Base-by-base conservation (phyloP, 2,113 vertebrate species). In the Meleagris gallopavo region DNA sequence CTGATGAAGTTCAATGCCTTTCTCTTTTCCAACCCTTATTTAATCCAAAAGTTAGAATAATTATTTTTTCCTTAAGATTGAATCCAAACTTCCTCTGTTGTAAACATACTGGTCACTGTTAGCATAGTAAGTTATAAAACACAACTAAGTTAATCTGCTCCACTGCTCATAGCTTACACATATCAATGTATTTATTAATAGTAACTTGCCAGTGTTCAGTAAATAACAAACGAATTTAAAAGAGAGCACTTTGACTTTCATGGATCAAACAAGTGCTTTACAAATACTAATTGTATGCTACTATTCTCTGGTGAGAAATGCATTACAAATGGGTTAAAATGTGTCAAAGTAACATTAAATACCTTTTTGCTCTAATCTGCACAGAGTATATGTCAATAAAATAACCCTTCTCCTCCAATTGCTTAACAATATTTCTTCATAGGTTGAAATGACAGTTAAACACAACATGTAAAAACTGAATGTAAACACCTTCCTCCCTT, bases 301-400 rank as follows among this genome's bases (percentile, higher is more conserved):
- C 41, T 64, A 71, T 50, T 86, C 70, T 55, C 83, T 50, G 34
- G n/a, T 81, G 77, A 89, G 43, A 22, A 60, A 82, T 82, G 34
- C 73, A 75, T 91, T 88, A 92, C 43, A 92, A 91, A 95, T 60
- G 57, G 61, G 74, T 78, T 95, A 89, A 95, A 96, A 94, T 46
- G n/a, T 72, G 66, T 75, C 52, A 72, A 91, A 94, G 78, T 86
- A 70, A 91, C 18, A 34, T n/a, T 94, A 92, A 92, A 92, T 65
- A 40, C 72, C 57, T 82, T 67, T 81, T 72, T 61, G 24, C 57
- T 90, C 86, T 76, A 61, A 84, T 78, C 14, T 65, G 43, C 5
- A 2, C 2, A 4, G 55, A 70, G 14, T 52, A 4, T 38, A 43
- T 40, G 25, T 48, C 67, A 87, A 30, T 88, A 86, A 55, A 64